phyloP scores from a whole-genome alignment of 2,888 invertebrate species.

The Acleris literana region DNA sequence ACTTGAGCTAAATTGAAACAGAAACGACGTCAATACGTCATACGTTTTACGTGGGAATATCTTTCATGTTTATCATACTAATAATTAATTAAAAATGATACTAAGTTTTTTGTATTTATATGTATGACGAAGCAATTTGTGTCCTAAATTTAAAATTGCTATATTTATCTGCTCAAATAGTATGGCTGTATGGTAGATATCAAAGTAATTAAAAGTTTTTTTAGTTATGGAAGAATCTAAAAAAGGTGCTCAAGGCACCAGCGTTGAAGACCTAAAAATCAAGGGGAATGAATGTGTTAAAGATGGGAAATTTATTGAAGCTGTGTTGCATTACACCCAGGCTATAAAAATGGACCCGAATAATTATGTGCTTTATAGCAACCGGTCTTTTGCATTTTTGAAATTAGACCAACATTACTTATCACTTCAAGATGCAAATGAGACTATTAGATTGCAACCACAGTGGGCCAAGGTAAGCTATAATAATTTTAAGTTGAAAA shows the following conservation, averaged over 20 bases:
- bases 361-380: constrained; percentile 89
- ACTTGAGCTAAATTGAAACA: no score
- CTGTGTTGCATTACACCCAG: constrained; percentile 90
- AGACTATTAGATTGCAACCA: constrained; percentile 88
- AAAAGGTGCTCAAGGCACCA: constrained; percentile 53
- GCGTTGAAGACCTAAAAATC: constrained; percentile 86
- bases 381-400: constrained; percentile 91
- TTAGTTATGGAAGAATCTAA: constrained; percentile 66
- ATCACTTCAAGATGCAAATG: constrained; percentile 90
- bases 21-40: no score
- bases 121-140: constrained; percentile 11
- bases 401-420: constrained; percentile 90
- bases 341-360: constrained; percentile 89
- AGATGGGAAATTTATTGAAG: constrained; percentile 88
- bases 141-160: neutral
- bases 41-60: no score
- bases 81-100: constrained; percentile 16
- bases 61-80: constrained; percentile 14
- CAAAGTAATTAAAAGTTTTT: neutral
- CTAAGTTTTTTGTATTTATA: constrained; percentile 18
- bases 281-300: constrained; percentile 90
- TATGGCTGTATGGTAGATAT: constrained; percentile 13
- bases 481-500: neutral
- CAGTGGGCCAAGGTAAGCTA: constrained; percentile 89
- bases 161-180: constrained; percentile 2